Base-by-base conservation (phyloP, 2,888 invertebrate genomes). In the Drosophila demipolita region DNA sequence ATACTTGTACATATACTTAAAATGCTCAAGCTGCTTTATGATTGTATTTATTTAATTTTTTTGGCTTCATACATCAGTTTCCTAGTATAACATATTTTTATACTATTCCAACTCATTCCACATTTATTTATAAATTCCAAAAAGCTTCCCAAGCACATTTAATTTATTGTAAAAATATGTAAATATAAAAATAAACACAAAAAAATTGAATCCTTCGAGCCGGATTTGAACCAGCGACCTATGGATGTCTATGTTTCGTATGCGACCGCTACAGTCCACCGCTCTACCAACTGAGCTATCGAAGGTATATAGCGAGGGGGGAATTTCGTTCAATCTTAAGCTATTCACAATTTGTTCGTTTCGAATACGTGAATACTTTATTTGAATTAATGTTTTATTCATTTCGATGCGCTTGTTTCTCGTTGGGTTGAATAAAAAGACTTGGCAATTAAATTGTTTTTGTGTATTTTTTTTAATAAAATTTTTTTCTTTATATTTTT, bases 211-310 rank as follows among this genome's bases (percentile, higher is more conserved):
- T 89, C 89, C 89, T 89, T 89, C 88, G 89, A 89, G 88, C 89
- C 89, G 89, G 87, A 89, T 89, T 89, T 87, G 89, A 89, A 89
- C 89, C 89, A 89, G 89, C 89, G 89, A 89, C 89, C 88, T 89
- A 89, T 89, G 88, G 89, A 89, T 89, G 3, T 69, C 82, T 81
- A 79, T 36, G 15, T 4, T 20, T 1, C 20, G 2, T 12, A 6
- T 48, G n/a, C 52, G 1, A 20, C 9, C 58, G n/a, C 90, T 88
- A 88, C 90, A 88, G 87, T 88, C 87, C 87, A 88, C 87, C 87
- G 87, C 87, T 88, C 87, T 88, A 88, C 87, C 87, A 90, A 83
- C 87, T 88, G 87, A 88, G 87, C 87, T 88, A 88, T 88, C 87
- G 87, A 88, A 88, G 87, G 87, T 64, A 65, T n/a, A 65, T 42